A percentile compares a stretch with the other conserved stretches of the same genome.
These are phyloP conservation scores for Pelecanoides urinatrix DNA, from an alignment of 2,113 vertebrate species.

Conservation along the genomic window DNA sequence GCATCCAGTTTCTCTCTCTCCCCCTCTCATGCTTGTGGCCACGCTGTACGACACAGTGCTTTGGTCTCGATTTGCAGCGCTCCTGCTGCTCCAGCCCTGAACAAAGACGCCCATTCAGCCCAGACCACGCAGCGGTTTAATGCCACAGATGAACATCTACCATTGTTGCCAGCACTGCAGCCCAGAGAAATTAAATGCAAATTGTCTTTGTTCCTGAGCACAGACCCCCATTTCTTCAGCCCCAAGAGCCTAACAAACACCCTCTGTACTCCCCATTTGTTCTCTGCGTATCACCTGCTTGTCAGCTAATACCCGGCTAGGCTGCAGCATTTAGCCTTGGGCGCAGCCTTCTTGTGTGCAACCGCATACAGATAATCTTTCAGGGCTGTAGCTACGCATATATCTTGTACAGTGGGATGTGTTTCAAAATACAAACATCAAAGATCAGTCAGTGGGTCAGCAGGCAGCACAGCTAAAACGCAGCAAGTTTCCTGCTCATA, in stretches of 20 bases:
- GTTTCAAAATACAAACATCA: neutral
- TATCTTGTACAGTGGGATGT: neutral
- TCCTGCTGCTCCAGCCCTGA: neutral
- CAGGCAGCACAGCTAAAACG: neutral
- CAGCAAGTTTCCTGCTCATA: neutral
- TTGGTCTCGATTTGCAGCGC: neutral
- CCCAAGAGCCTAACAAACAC: conserved; percentile 7
- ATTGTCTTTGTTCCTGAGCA: neutral
- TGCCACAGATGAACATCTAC: conserved; percentile 10
- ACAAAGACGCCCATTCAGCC: conserved; percentile 35
- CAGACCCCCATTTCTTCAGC: conserved; percentile 20
- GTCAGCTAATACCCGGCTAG: neutral
- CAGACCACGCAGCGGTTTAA: fast-evolving
- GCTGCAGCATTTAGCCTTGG: neutral
- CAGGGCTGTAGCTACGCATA: neutral
- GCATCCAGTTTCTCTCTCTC: neutral
- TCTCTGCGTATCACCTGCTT: conserved; percentile 1
- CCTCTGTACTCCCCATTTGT: neutral
- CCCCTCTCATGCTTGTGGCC: neutral
- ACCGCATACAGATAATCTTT: neutral
- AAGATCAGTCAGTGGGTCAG: neutral
- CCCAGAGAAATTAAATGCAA: conserved; percentile 34
- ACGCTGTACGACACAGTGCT: fast-evolving
- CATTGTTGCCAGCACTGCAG: neutral
- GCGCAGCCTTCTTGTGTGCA: neutral